A percentile compares a stretch with the other conserved stretches of the same genome.
These are phyloP conservation scores for Bhutanitis thaidina DNA, from an alignment of 2,888 invertebrate genomes.

Conservation along the genomic window DNA sequence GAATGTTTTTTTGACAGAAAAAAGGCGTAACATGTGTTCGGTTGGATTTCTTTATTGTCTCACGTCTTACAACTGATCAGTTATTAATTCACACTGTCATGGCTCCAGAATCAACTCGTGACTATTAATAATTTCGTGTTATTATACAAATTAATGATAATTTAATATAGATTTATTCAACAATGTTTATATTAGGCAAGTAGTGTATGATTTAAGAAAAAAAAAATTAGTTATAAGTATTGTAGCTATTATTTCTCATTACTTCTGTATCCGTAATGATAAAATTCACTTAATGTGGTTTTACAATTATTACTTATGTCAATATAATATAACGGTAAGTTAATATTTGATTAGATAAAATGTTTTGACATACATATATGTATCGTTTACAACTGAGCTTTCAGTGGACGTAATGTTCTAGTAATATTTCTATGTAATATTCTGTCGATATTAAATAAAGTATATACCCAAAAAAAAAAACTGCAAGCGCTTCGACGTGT, in stretches of 20 bases:
- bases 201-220: constrained; percentile 29
- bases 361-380: constrained; percentile 54
- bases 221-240: constrained; percentile 34
- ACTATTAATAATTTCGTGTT: constrained; percentile 32
- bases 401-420: constrained; percentile 55
- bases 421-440: constrained; percentile 68
- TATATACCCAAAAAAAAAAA: constrained; percentile 46
- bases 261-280: constrained; percentile 39
- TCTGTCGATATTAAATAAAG: constrained; percentile 61
- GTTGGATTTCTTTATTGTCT: constrained; percentile 1
- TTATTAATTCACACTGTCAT: neutral
- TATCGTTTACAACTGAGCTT: constrained; percentile 61
- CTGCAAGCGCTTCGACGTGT: constrained; percentile 1
- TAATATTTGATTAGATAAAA: constrained; percentile 54
- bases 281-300: constrained; percentile 45
- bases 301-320: constrained; percentile 67
- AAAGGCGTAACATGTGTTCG: constrained; percentile 7
- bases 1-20: neutral
- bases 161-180: constrained; percentile 48
- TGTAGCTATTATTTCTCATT: constrained; percentile 36
- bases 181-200: constrained; percentile 52
- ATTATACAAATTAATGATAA: constrained; percentile 56
- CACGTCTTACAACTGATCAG: neutral
- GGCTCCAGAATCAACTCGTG: neutral
- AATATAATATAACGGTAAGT: constrained; percentile 56